A percentile compares a stretch with the other conserved stretches of the same genome.
Conservation (phyloP, 2,113 vertebrate genomes). For the Oreochromis tanganicae region DNA sequence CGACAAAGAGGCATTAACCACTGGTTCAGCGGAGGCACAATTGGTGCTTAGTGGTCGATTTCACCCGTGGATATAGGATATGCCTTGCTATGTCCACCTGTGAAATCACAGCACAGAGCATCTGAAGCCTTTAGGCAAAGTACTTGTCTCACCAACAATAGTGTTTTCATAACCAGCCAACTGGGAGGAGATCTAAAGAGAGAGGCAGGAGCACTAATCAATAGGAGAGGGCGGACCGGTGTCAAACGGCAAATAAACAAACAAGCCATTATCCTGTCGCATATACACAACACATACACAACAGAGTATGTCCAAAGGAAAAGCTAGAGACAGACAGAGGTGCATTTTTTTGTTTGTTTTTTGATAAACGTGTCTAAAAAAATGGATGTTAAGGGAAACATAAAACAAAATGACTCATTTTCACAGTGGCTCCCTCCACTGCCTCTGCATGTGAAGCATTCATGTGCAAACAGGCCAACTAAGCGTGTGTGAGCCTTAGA, state of each 20-base stretch:
- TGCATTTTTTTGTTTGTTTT: neutral
- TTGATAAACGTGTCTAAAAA: neutral
- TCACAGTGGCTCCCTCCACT: neutral
- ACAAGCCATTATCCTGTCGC: constrained; percentile 60
- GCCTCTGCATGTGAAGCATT: neutral
- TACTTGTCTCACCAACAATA: constrained; percentile 55
- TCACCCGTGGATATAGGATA: neutral
- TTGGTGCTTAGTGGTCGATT: neutral
- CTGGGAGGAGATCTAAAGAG: constrained; percentile 64
- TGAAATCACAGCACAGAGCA: constrained; percentile 30
- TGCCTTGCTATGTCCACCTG: constrained; percentile 38
- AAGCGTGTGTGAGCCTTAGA: neutral
- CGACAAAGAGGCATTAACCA: neutral
- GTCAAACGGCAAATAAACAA: constrained; percentile 71
- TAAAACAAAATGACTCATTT: constrained; percentile 17
- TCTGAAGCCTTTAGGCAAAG: constrained; percentile 47
- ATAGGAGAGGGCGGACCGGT: constrained; percentile 65
- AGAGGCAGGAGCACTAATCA: constrained; percentile 63
- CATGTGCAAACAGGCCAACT: neutral
- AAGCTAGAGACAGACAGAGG: neutral
- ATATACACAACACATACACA: neutral
- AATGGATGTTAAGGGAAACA: neutral
- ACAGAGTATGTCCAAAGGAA: neutral
- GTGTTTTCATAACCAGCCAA: constrained; percentile 68
- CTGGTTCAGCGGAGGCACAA: neutral